phyloP scores from a whole-genome alignment of 1,140 invertebrate genomes.

The Holotrichia oblita region DNA sequence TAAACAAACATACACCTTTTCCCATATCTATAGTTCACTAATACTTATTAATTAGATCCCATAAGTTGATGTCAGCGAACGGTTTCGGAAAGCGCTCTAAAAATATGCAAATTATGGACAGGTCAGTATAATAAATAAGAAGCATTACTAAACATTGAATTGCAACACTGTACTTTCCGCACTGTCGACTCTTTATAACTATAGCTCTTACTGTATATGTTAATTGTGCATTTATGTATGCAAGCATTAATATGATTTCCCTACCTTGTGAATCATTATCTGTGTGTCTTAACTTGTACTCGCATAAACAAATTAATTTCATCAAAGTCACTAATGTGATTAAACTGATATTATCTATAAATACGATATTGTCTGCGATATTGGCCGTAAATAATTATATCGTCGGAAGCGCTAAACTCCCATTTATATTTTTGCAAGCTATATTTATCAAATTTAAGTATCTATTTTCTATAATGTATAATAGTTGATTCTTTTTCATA shows the following conservation, averaged over 20 bases:
- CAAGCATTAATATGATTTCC: no score
- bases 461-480: not conserved
- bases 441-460: conserved; percentile 7
- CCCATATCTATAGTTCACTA: no score
- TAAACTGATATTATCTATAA: not conserved
- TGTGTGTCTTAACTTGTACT: not conserved
- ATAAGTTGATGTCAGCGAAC: not conserved
- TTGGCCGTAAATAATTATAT: conserved; percentile 14
- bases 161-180: no score
- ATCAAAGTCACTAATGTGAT: not conserved
- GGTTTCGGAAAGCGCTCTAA: conserved; percentile 45
- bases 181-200: no score
- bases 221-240: no score
- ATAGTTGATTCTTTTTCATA: not conserved
- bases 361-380: not conserved
- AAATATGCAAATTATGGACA: conserved; percentile 42
- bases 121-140: conserved; percentile 38
- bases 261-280: no score
- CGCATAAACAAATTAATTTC: conserved; percentile 11
- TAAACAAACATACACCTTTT: no score
- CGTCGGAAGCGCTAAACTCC: not conserved
- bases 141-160: no score
- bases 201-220: no score
- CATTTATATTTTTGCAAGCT: conserved; percentile 4
- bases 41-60: no score